Conservation (phyloP, 2,888 invertebrate genomes). For the Scaptomyza flava region DNA sequence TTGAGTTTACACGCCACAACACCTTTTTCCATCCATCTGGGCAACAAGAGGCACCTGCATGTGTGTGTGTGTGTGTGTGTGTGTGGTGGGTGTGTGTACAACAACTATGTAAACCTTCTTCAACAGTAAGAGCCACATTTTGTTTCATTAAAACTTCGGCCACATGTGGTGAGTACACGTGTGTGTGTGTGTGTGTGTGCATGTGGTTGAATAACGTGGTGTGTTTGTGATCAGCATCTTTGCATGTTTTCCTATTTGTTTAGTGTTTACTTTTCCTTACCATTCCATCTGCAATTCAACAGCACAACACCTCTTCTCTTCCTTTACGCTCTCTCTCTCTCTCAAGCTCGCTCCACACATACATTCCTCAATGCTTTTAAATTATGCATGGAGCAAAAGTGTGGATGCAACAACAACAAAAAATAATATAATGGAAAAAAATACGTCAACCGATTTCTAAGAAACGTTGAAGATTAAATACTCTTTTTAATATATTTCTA, state of each 20-base stretch:
- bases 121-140: conserved; percentile 52
- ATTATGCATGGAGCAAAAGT: conserved; percentile 50
- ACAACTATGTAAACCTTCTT: conserved; percentile 17
- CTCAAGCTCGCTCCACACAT: conserved; percentile 17
- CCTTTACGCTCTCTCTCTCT: conserved; percentile 15
- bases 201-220: conserved; percentile 14
- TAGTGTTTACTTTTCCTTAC: conserved; percentile 51
- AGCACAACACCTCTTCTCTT: not conserved
- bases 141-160: conserved; percentile 76
- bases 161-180: conserved; percentile 46
- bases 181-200: conserved; percentile 12
- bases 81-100: not conserved
- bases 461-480: not conserved
- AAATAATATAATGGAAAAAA: conserved; percentile 1
- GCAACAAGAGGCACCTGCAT: conserved; percentile 19
- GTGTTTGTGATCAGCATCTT: conserved; percentile 63
- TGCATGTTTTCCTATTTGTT: conserved; percentile 66
- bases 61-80: not conserved
- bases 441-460: not conserved
- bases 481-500: not conserved
- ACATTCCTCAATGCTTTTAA: conserved; percentile 64
- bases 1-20: conserved; percentile 66
- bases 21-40: conserved; percentile 35
- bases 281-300: conserved; percentile 22
- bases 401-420: conserved; percentile 13